Percentiles rank a stretch among this genome's conserved stretches.
Evolutionary conservation across 2,113 vertebrate species (phyloP).

Genomic region (Tragelaphus buxtoni): DNA sequence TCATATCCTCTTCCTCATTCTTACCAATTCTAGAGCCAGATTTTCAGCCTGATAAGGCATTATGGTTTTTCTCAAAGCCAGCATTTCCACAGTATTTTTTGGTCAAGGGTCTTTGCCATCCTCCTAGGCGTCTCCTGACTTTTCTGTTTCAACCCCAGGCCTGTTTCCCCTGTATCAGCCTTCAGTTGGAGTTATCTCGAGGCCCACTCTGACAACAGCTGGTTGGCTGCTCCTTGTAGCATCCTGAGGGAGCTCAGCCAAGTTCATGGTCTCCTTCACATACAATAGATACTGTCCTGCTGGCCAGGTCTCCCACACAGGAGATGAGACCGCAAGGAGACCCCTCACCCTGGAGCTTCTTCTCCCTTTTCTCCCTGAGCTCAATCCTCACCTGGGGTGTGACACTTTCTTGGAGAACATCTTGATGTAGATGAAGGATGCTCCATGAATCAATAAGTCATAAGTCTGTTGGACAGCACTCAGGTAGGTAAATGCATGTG

Average conservation of each 20-base stretch:
- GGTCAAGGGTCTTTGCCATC: neutral
- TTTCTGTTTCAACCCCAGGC: neutral
- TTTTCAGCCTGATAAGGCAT: neutral
- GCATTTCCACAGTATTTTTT: neutral
- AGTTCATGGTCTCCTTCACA: neutral
- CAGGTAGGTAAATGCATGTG: constrained; percentile 77
- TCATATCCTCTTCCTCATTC: neutral
- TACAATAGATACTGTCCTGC: too few species aligned
- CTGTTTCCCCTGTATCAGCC: neutral
- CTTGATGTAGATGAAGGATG: constrained; percentile 68
- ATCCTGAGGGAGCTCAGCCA: neutral
- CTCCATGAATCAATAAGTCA: constrained; percentile 73
- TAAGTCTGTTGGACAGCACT: constrained; percentile 75
- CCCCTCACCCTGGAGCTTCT: neutral
- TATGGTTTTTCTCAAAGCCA: neutral
- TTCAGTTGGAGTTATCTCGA: neutral
- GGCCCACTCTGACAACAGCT: neutral
- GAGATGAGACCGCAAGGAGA: neutral
- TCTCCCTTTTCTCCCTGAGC: constrained; percentile 33
- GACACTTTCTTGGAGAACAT: constrained; percentile 56
- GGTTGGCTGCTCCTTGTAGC: neutral
- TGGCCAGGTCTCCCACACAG: neutral
- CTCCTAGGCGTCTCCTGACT: neutral
- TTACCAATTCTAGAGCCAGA: neutral
- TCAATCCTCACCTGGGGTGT: neutral